Conservation (phyloP, 1,140 invertebrate species). For the Drosophila kohkoa region DNA sequence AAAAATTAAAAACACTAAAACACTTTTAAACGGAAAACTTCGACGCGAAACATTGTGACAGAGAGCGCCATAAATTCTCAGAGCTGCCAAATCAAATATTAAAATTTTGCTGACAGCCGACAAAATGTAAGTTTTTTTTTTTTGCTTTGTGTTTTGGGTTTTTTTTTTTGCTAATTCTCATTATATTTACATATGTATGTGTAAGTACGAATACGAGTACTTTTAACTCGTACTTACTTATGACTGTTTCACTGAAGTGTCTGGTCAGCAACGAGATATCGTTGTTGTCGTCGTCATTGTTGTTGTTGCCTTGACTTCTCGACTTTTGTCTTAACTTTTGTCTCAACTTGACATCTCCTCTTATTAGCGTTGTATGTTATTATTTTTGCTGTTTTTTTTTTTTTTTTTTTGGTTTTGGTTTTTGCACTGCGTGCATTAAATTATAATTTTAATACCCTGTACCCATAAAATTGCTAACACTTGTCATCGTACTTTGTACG, state of each 20-base stretch:
- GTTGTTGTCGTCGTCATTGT: conserved; percentile 23
- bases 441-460: conserved; percentile 61
- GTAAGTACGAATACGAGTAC: conserved; percentile 27
- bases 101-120: conserved; percentile 59
- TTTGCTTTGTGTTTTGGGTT: conserved; percentile 35
- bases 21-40: conserved; percentile 15
- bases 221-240: conserved; percentile 30
- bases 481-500: background rate
- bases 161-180: conserved; percentile 45
- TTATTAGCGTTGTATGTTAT: conserved; percentile 35
- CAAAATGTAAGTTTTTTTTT: conserved; percentile 68
- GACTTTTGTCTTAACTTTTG: conserved; percentile 79
- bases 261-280: conserved; percentile 39
- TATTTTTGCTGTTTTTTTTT: conserved; percentile 28
- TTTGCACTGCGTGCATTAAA: conserved; percentile 74
- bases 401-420: conserved; percentile 48
- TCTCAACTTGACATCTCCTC: conserved; percentile 75
- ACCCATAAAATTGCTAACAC: conserved; percentile 9
- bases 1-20: conserved; percentile 11
- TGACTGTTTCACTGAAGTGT: conserved; percentile 31
- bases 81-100: conserved; percentile 60
- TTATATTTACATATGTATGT: conserved; percentile 45
- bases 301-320: conserved; percentile 74
- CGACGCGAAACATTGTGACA: conserved; percentile 11
- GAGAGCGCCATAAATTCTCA: conserved; percentile 45